Percentiles rank a stretch among this genome's conserved stretches.
These are phyloP conservation scores for Eilema caniola DNA, from an alignment of 2,888 invertebrate genomes.

Conservation along the genomic window DNA sequence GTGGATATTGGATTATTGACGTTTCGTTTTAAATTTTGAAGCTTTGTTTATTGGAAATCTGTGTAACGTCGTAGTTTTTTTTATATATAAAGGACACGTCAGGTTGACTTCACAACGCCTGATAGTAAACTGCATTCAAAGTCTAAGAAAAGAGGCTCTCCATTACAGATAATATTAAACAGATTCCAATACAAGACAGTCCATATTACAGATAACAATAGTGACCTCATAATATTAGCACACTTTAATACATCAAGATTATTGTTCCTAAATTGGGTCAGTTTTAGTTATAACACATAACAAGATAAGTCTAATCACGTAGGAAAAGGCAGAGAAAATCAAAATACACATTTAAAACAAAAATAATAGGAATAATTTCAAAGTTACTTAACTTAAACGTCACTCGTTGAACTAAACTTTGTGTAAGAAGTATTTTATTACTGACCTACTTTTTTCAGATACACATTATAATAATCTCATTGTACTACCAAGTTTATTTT, in stretches of 20 bases:
- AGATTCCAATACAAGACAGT: no score
- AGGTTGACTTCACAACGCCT: background rate
- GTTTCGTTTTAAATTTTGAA: conserved; percentile 14
- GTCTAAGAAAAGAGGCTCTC: no score
- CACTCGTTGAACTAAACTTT: background rate
- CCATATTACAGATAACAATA: no score
- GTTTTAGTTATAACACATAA: no score
- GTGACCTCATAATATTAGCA: no score
- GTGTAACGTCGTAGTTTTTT: background rate
- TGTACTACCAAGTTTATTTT: background rate
- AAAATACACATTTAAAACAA: background rate
- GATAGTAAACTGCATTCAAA: no score
- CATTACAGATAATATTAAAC: no score
- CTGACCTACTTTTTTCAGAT: conserved; percentile 3
- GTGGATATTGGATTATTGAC: conserved; percentile 22
- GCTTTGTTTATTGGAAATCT: background rate
- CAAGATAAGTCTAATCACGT: no score
- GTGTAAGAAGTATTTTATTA: background rate
- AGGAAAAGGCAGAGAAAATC: no score
- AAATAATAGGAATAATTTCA: background rate
- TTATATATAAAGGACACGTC: background rate
- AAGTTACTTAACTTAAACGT: background rate
- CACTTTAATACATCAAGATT: background rate
- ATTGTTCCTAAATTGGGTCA: no score
- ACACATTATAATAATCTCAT: conserved; percentile 2